Base-by-base conservation (phyloP, 2,113 vertebrate genomes). In the Halcyon malimbica region DNA sequence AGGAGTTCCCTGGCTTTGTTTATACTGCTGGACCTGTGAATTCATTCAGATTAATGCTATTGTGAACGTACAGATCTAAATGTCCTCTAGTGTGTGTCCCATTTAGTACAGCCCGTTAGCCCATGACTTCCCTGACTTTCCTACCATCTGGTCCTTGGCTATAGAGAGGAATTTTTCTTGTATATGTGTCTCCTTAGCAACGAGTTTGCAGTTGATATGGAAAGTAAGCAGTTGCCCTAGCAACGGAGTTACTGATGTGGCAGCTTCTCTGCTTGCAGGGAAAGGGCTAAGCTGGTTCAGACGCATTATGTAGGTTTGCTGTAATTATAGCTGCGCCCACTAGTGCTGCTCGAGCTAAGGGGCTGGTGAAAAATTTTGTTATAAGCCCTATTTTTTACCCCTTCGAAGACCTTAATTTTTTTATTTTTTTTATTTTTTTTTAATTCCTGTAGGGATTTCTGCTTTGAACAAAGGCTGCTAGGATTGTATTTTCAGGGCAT, bases 211-310 rank as follows among this genome's bases (percentile, higher is more conserved):
- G 99, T 99, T 99, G 98, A 99, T 99, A 99, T 98, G 98, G 98
- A 99, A 99, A 99, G 98, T 98, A 99, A 99, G 98, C 98, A 98
- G 99, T 99, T 99, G 98, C 99, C 98, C 92, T 98, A 98, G 99
- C 98, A 99, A 99, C 98, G 20, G 98, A 98, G 98, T 99, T 99
- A 99, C 98, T 98, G 99, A 99, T 99, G 99, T 99, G 98, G 98
- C 97, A 98, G 98, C 97, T 97, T 89, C 83, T 86, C 85, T 89
- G 97, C 96, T 98, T 93, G 93, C 96, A 95, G 96, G 96, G 95
- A 93, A 93, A 96, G 85, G 97, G 97, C 96, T 97, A 89, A 94
- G 97, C 97, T 95, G 90, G 97, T 97, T 97, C 96, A 96, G 92
- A 94, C 87, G 92, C 87, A 65, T 96, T 76, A 57, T 93, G 83